Conservation (phyloP, 2,797 vertebrate genomes). For the Mormyrops attenuatus region DNA sequence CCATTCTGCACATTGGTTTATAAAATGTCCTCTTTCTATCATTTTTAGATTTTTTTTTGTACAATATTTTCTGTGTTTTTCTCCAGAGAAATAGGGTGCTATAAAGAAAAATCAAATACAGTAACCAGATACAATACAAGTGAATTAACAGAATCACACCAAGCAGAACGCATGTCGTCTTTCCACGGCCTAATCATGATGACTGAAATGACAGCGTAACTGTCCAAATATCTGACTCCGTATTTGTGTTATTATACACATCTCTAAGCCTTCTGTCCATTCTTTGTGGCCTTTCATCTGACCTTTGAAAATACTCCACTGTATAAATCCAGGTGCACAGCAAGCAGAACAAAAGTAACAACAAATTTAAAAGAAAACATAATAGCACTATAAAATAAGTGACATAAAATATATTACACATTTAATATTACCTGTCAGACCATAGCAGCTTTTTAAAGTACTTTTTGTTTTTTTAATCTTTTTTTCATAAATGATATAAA, state of each 20-base stretch:
- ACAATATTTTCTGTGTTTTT: background rate
- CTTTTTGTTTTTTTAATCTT: slow-evolving; percentile 39
- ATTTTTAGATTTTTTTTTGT: background rate
- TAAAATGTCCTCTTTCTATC: slow-evolving; percentile 18
- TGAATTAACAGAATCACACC: background rate
- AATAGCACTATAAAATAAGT: slow-evolving; percentile 50
- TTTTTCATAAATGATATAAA: slow-evolving; percentile 51
- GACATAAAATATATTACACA: slow-evolving; percentile 51
- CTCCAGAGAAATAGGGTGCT: background rate
- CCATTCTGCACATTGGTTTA: background rate
- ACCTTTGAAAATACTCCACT: slow-evolving; percentile 35
- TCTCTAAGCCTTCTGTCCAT: background rate
- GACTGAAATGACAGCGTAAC: background rate
- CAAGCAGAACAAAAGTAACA: slow-evolving; percentile 41
- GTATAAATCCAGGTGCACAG: slow-evolving; percentile 37
- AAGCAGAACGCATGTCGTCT: background rate
- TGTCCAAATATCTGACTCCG: background rate
- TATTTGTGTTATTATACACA: background rate
- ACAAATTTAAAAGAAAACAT: slow-evolving; percentile 46
- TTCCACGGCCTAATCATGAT: background rate
- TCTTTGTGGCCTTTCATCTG: background rate
- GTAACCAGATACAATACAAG: background rate
- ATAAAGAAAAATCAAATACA: background rate
- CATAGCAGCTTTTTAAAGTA: slow-evolving; percentile 75
- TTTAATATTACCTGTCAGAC: slow-evolving; percentile 62